Percentiles rank a stretch among this genome's conserved stretches.
These are phyloP conservation scores for Trypoxylus dichotomus DNA, from an alignment of 1,140 invertebrate genomes.

Conservation along the genomic window DNA sequence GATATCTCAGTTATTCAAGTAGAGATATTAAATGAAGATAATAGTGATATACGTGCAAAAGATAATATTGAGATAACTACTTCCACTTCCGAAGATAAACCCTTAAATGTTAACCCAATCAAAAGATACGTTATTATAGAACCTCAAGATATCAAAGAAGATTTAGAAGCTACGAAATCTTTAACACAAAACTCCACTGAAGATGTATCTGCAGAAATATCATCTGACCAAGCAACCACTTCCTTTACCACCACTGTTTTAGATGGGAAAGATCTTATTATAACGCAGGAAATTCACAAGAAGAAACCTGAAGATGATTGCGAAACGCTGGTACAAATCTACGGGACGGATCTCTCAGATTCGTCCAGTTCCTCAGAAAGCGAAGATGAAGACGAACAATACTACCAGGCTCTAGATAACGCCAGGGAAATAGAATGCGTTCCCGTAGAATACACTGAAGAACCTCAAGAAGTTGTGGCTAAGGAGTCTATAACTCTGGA, in stretches of 20 bases:
- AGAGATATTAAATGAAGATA: neutral
- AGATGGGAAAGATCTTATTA: neutral
- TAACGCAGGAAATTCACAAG: neutral
- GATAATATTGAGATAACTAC: neutral
- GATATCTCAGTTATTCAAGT: too few relatives aligned
- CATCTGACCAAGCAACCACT: neutral
- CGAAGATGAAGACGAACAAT: conserved; percentile 26
- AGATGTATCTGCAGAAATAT: neutral
- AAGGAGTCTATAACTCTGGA: neutral
- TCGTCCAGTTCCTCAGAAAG: neutral
- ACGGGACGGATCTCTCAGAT: neutral
- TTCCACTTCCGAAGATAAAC: neutral
- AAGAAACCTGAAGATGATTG: neutral
- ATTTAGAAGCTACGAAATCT: too few relatives aligned
- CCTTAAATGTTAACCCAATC: neutral
- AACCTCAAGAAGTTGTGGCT: neutral
- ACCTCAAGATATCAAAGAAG: too few relatives aligned
- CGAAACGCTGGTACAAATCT: conserved; percentile 7
- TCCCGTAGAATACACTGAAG: neutral
- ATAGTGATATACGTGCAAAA: neutral
- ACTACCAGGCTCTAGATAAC: conserved; percentile 29
- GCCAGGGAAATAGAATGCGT: neutral
- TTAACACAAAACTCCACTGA: neutral
- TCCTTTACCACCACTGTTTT: neutral
- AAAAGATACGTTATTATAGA: neutral